Base-by-base conservation (phyloP, 2,797 vertebrate species). In the Macrochelys suwanniensis region DNA sequence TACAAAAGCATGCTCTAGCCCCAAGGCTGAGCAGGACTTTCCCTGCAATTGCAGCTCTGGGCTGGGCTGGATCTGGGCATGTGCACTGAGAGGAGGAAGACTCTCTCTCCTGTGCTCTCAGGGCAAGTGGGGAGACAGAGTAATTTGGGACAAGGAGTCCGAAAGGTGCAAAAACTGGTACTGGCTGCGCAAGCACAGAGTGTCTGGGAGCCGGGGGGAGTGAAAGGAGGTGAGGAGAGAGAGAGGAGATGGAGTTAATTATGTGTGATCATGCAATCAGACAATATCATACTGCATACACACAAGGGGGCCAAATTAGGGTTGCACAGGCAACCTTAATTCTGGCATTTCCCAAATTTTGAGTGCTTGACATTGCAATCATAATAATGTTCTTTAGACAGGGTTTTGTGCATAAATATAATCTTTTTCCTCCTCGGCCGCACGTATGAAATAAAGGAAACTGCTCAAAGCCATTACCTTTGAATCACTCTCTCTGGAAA, bases 401-500 rank as follows among this genome's bases (percentile, higher is more conserved):
- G 42, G 25, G 31, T 26, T 15, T 91, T 93, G 68, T 47, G 88
- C 92, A 74, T 89, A 88, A 59, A 78, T 82, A 19, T 2, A 80
- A 93, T 94, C 76, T 91, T 93, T 87, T 93, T 49, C 4, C n/a
- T 92, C 84, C 74, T 97, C 81, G 94, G 85, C 31, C 90, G 88
- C 95, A 96, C 92, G 92, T 88, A 94, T 90, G 26, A 97, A 96
- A 83, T 96, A 94, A 89, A 90, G 88, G 74, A 96, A 97, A 98
- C 94, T 84, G 93, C 96, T 96, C 92, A 96, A 93, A 94, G 97
- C 95, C 95, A 90, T 89, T 97, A 99, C 99, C 99, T 99, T 99
- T 53, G 98, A 98, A 97, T 99, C 99, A 91, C 99, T 99, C 97
- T 99, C 99, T 95, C 98, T 98, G 68, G 99, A 99, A 97, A 99